A percentile compares a stretch with the other conserved stretches of the same genome.
Conservation (phyloP, 1,140 invertebrate genomes). For the Achatina immaculata region DNA sequence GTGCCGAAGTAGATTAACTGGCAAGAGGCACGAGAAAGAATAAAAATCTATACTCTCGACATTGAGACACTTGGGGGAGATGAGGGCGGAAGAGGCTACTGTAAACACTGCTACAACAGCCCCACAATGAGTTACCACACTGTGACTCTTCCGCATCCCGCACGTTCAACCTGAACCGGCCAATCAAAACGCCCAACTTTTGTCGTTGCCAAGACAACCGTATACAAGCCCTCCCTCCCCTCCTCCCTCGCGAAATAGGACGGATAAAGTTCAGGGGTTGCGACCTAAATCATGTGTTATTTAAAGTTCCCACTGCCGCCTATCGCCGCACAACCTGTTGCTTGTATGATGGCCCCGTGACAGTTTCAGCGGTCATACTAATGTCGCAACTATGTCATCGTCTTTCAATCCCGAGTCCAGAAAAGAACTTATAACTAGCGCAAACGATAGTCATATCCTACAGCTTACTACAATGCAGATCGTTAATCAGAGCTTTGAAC, state of each 20-base stretch:
- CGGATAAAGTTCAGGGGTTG: constrained; percentile 12
- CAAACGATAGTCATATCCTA: too few relatives aligned
- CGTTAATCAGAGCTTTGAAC: too few relatives aligned
- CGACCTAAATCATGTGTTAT: background rate
- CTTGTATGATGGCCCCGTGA: background rate
- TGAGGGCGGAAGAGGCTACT: constrained; percentile 10
- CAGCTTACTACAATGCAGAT: too few relatives aligned
- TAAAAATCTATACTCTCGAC: background rate
- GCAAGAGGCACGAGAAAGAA: background rate
- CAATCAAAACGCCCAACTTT: constrained; percentile 3
- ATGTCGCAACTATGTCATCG: too few relatives aligned
- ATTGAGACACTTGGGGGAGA: constrained; percentile 14
- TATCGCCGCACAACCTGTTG: constrained; percentile 7
- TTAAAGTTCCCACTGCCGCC: background rate
- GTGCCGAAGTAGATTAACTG: background rate
- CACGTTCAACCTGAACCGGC: background rate
- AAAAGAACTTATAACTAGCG: too few relatives aligned
- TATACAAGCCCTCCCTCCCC: constrained; percentile 16
- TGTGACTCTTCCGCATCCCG: background rate
- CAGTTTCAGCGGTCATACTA: background rate
- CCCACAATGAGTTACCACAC: background rate
- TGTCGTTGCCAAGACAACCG: constrained; percentile 28
- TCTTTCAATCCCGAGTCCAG: too few relatives aligned
- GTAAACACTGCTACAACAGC: constrained; percentile 9
- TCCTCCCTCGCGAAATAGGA: background rate